These are phyloP conservation scores for Heliconius melpomene DNA, from an alignment of 1,140 invertebrate genomes.

Conservation along the genomic window DNA sequence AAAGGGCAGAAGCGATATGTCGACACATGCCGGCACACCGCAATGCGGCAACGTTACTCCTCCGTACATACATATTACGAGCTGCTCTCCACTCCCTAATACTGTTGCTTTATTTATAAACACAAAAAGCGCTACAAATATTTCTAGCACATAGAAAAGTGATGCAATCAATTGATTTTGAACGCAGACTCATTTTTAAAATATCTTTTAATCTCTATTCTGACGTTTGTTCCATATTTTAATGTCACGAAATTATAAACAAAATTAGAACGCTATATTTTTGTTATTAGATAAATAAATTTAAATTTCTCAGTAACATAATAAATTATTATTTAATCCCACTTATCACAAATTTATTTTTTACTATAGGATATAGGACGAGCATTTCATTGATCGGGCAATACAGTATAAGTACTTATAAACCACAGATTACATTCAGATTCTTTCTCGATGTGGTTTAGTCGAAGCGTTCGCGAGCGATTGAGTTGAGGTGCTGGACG, in stretches of 20 bases:
- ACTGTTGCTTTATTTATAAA: constrained; percentile 67
- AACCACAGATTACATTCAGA: constrained; percentile 47
- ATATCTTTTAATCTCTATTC: constrained; percentile 17
- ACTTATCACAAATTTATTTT: not conserved
- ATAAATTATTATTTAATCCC: not conserved
- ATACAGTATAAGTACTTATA: constrained; percentile 24
- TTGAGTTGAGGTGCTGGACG: constrained; percentile 76
- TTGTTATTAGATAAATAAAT: not conserved
- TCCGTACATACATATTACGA: constrained; percentile 71
- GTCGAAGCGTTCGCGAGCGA: constrained; percentile 67
- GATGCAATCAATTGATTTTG: constrained; percentile 22
- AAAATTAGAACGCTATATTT: not conserved
- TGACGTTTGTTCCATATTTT: not conserved
- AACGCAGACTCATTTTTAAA: not conserved
- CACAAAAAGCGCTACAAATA: constrained; percentile 54
- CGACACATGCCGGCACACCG: constrained; percentile 71
- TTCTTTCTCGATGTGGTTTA: constrained; percentile 52
- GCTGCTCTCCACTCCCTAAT: constrained; percentile 64
- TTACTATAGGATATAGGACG: not conserved
- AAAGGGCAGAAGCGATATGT: constrained; percentile 75
- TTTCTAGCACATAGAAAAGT: constrained; percentile 41
- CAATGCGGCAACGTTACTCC: constrained; percentile 75
- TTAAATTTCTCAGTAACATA: not conserved
- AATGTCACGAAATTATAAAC: not conserved
- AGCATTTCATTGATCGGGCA: constrained; percentile 11